phyloP scores from a whole-genome alignment of 2,888 invertebrate genomes.

The Drosophila anceps region DNA sequence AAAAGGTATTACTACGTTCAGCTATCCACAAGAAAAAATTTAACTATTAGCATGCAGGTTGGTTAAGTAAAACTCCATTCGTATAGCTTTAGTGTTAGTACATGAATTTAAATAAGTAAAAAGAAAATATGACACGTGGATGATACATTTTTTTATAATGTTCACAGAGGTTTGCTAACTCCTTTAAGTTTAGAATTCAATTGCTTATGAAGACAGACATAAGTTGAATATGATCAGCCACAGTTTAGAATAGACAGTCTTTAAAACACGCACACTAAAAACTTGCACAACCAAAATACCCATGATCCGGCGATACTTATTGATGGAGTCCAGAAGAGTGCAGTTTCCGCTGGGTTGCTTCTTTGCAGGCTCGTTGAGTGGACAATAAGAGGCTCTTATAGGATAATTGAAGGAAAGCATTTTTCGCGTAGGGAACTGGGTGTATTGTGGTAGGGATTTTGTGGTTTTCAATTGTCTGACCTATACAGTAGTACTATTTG shows the following conservation, averaged over 20 bases:
- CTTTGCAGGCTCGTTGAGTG: conserved; percentile 46
- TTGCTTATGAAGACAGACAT: conserved; percentile 47
- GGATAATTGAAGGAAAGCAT: conserved; percentile 39
- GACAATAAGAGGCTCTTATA: conserved; percentile 40
- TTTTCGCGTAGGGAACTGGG: conserved; percentile 38
- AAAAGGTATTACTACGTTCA: conserved; percentile 11
- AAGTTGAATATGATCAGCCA: conserved; percentile 56
- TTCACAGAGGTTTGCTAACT: conserved; percentile 57
- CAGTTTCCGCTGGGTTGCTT: conserved; percentile 29
- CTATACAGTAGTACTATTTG: conserved; percentile 23
- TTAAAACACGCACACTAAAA: conserved; percentile 62
- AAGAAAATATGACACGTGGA: conserved; percentile 32
- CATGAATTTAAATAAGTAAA: conserved; percentile 38
- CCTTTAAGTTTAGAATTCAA: conserved; percentile 42
- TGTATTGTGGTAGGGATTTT: conserved; percentile 46
- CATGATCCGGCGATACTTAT: conserved; percentile 70
- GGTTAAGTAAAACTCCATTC: conserved; percentile 47
- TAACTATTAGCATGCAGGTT: conserved; percentile 37
- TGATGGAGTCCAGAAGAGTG: conserved; percentile 38
- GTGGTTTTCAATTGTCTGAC: conserved; percentile 49
- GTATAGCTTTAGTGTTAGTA: conserved; percentile 46
- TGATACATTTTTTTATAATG: conserved; percentile 21
- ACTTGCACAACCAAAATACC: conserved; percentile 81
- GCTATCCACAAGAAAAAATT: conserved; percentile 18
- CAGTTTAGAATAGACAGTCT: conserved; percentile 57